phyloP scores from a whole-genome alignment of 2,113 vertebrate genomes.

The Chroicocephalus ridibundus region DNA sequence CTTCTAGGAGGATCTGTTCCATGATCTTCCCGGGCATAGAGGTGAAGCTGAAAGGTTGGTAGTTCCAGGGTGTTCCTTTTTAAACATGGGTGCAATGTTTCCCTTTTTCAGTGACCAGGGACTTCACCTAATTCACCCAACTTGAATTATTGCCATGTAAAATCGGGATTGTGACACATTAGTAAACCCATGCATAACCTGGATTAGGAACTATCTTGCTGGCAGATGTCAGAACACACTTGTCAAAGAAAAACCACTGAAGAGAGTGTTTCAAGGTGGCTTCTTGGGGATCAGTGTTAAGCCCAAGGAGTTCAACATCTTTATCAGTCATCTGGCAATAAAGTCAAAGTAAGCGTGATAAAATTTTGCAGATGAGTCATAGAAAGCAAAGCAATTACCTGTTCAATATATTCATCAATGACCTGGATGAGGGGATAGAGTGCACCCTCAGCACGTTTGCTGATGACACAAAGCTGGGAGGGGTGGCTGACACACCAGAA shows the following conservation, averaged over 20 bases:
- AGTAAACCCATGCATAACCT: not conserved
- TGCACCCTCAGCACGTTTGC: no score
- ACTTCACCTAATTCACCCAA: not conserved
- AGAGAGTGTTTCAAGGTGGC: not conserved
- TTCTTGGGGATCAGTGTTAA: not conserved
- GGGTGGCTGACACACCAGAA: no score
- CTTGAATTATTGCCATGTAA: not conserved
- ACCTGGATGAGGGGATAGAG: no score
- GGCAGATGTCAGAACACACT: not conserved
- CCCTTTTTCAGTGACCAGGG: not conserved
- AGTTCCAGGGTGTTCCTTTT: not conserved
- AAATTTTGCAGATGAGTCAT: not conserved
- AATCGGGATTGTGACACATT: not conserved
- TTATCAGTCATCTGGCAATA: not conserved
- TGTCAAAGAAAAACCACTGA: not conserved
- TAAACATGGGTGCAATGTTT: not conserved
- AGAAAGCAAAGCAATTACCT: not conserved
- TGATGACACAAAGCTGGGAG: no score
- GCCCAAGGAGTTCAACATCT: not conserved
- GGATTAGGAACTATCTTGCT: not conserved
- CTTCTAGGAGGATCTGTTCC: not conserved
- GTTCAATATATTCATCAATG: no score
- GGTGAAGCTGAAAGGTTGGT: not conserved
- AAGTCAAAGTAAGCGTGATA: not conserved
- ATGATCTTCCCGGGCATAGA: not conserved